These are phyloP conservation scores for Scophthalmus maximus DNA, from an alignment of 2,113 vertebrate genomes.

Conservation along the genomic window DNA sequence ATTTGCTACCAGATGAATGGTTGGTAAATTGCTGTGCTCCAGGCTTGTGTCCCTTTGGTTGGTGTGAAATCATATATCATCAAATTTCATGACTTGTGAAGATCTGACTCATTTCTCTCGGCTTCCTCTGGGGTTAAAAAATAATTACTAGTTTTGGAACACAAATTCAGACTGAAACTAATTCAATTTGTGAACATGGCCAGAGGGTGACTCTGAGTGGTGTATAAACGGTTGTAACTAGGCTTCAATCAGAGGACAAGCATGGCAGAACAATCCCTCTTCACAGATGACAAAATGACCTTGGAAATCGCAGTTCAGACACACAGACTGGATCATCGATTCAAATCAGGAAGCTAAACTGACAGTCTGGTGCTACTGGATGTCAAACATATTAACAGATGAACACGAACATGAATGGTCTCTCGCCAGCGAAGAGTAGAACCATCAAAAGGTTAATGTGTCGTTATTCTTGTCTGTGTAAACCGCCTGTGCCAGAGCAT, in stretches of 20 bases:
- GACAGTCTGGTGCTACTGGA: not conserved
- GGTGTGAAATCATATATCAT: conserved; percentile 66
- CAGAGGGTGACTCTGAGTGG: conserved; percentile 65
- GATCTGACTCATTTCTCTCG: conserved; percentile 76
- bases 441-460: not conserved
- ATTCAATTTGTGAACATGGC: conserved; percentile 78
- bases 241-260: conserved; percentile 60
- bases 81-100: conserved; percentile 72
- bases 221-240: conserved; percentile 47
- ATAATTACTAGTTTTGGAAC: conserved; percentile 82
- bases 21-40: conserved; percentile 77
- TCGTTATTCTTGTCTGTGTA: not conserved
- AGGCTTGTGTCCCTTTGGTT: conserved; percentile 74
- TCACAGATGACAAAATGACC: conserved; percentile 53
- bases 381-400: conserved; percentile 22
- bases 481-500: too few relatives aligned
- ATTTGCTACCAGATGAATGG: conserved; percentile 80
- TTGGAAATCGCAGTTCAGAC: conserved; percentile 49
- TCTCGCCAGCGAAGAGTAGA: not conserved
- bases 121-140: conserved; percentile 79
- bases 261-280: conserved; percentile 36
- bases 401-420: not conserved
- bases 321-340: conserved; percentile 8
- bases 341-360: conserved; percentile 6
- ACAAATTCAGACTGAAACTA: conserved; percentile 80